Evolutionary conservation across 37 sponge, comb jelly and placozoan species (phyloP).

Genomic region (Amphimedon queenslandica): DNA sequence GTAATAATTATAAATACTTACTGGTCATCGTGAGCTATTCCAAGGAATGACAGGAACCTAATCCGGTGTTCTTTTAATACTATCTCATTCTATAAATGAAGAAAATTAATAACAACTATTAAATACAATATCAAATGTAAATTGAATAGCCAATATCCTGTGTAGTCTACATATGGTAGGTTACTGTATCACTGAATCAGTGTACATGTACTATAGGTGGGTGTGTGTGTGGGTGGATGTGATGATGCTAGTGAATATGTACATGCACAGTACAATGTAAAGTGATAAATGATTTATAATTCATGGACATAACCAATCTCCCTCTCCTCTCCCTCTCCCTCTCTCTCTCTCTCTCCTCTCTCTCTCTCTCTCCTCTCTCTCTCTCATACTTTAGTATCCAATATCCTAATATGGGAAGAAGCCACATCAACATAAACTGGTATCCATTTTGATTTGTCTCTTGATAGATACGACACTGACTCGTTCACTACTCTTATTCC

Average conservation of each 20-base stretch:
- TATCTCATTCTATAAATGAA: slow-evolving; percentile 20
- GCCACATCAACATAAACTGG: slow-evolving; percentile 51
- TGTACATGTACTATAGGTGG: neutral
- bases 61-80: slow-evolving; percentile 50
- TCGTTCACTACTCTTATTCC: slow-evolving; percentile 45
- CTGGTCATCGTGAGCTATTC: slow-evolving; percentile 54
- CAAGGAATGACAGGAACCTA: slow-evolving; percentile 60
- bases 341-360: too few relatives aligned
- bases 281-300: too few relatives aligned
- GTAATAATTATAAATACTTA: too few relatives aligned
- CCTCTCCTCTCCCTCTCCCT: too few relatives aligned
- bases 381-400: slow-evolving; percentile 44
- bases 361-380: too few relatives aligned
- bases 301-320: too few relatives aligned
- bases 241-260: neutral
- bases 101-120: too few relatives aligned
- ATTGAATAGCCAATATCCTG: too few relatives aligned
- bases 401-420: slow-evolving; percentile 37
- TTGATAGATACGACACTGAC: slow-evolving; percentile 31
- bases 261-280: too few relatives aligned
- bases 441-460: slow-evolving; percentile 13
- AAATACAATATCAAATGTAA: too few relatives aligned
- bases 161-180: too few relatives aligned
- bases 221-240: neutral
- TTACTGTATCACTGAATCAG: too few relatives aligned